Conservation (phyloP, 2,888 invertebrate genomes). For the Aplocera efformata region DNA sequence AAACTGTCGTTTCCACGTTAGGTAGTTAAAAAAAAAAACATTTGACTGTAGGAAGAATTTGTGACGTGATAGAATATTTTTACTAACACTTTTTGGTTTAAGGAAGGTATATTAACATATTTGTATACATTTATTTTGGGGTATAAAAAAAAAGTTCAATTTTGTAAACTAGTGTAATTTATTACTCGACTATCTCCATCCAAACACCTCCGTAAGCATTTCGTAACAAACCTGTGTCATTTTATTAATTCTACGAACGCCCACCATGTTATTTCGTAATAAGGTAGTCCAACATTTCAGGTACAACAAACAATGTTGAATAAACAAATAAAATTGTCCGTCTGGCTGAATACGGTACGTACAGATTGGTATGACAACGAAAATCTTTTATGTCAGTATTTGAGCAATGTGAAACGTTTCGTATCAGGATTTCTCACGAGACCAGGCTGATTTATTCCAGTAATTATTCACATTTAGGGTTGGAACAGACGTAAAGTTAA, state of each 20-base stretch:
- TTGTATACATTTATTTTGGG: too few relatives aligned
- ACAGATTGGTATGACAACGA: conserved; percentile 6
- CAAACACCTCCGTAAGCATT: conserved; percentile 18
- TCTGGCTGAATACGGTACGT: conserved; percentile 5
- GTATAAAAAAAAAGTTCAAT: too few relatives aligned
- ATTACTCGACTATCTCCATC: conserved; percentile 11
- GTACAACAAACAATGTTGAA: conserved; percentile 12
- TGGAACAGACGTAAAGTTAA: too few relatives aligned
- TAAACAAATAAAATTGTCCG: conserved; percentile 12
- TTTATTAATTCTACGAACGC: conserved; percentile 27
- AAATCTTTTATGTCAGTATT: conserved; percentile 8
- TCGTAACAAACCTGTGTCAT: conserved; percentile 27
- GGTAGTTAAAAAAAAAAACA: too few relatives aligned
- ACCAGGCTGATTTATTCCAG: neutral
- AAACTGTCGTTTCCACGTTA: too few relatives aligned
- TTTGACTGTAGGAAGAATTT: too few relatives aligned
- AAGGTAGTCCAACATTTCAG: conserved; percentile 14
- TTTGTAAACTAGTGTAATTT: neutral
- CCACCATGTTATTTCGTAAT: conserved; percentile 26
- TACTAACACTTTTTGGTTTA: too few relatives aligned
- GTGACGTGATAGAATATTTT: too few relatives aligned
- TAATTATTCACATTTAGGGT: too few relatives aligned
- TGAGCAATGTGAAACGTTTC: conserved; percentile 1
- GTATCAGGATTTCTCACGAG: conserved; percentile 4
- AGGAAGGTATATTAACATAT: too few relatives aligned